Evolutionary conservation across 1,140 invertebrate species (phyloP).

Genomic region (Tetragonula clypearis): DNA sequence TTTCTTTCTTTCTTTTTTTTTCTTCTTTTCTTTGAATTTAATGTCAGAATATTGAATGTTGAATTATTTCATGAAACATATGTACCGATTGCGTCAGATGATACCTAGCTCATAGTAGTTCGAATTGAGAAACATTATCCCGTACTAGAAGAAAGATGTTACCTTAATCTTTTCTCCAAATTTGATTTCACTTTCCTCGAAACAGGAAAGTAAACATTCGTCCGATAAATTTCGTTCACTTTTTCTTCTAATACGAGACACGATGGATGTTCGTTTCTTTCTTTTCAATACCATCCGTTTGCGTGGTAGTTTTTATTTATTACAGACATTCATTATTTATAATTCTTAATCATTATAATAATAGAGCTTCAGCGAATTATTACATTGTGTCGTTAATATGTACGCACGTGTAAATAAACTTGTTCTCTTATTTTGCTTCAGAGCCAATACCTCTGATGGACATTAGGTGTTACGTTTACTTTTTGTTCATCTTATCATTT

Average conservation of each 20-base stretch:
- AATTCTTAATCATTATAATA: constrained; percentile 79
- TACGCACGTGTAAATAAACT: constrained; percentile 69
- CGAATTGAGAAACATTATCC: constrained; percentile 26
- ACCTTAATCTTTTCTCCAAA: background rate
- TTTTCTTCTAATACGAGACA: constrained; percentile 59
- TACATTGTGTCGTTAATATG: constrained; percentile 71
- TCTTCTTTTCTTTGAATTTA: background rate
- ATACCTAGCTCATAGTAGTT: constrained; percentile 78
- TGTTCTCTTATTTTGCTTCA: constrained; percentile 67
- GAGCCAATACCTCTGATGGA: constrained; percentile 71
- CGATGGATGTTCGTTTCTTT: constrained; percentile 67
- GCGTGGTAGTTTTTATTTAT: constrained; percentile 80
- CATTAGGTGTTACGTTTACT: constrained; percentile 65
- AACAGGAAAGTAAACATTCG: background rate
- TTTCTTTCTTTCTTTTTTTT: too few relatives aligned
- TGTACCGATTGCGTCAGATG: constrained; percentile 68
- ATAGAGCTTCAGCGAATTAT: constrained; percentile 77
- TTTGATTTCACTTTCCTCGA: too few relatives aligned
- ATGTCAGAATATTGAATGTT: background rate
- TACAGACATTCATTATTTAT: constrained; percentile 81
- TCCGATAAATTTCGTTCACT: background rate
- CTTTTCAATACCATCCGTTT: constrained; percentile 66
- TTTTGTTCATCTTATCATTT: background rate
- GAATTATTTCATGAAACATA: constrained; percentile 1
- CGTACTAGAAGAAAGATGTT: constrained; percentile 43